phyloP scores from a whole-genome alignment of 2,888 invertebrate genomes.

The Laothoe populi region DNA sequence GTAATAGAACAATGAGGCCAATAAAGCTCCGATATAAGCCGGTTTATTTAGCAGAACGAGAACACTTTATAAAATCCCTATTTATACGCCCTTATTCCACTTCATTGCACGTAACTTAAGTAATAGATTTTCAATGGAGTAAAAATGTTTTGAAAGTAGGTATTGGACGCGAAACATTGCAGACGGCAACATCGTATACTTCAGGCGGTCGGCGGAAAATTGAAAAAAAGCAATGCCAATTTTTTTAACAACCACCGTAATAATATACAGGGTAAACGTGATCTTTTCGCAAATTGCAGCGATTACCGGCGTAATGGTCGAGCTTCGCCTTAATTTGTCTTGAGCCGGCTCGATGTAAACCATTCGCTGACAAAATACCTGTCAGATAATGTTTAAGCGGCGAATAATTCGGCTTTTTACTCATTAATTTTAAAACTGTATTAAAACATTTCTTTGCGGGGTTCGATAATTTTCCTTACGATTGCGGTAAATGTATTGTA shows the following conservation, averaged over 20 bases:
- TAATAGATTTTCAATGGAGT: slow-evolving; percentile 29
- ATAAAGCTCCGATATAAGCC: slow-evolving; percentile 13
- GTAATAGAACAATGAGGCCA: not conserved
- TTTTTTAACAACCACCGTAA: slow-evolving; percentile 53
- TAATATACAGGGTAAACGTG: slow-evolving; percentile 51
- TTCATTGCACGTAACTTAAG: slow-evolving; percentile 24
- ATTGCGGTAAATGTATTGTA: too few species aligned
- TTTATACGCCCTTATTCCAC: slow-evolving; percentile 15
- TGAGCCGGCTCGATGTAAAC: slow-evolving; percentile 50
- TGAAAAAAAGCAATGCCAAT: slow-evolving; percentile 31
- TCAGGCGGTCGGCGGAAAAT: slow-evolving; percentile 14
- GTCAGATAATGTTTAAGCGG: slow-evolving; percentile 50
- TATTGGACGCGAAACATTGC: slow-evolving; percentile 20
- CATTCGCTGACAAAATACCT: slow-evolving; percentile 54
- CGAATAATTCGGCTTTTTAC: not conserved
- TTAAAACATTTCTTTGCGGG: not conserved
- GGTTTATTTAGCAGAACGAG: slow-evolving; percentile 15
- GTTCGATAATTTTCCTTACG: too few species aligned
- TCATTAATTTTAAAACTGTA: slow-evolving; percentile 6
- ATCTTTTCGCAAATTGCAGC: slow-evolving; percentile 60
- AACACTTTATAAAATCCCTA: slow-evolving; percentile 22
- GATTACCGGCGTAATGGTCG: slow-evolving; percentile 51
- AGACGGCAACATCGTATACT: slow-evolving; percentile 20
- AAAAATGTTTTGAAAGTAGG: slow-evolving; percentile 24
- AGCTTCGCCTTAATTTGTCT: slow-evolving; percentile 49